These are phyloP conservation scores for Centrocercus urophasianus DNA, from an alignment of 2,113 vertebrate species.

Conservation along the genomic window DNA sequence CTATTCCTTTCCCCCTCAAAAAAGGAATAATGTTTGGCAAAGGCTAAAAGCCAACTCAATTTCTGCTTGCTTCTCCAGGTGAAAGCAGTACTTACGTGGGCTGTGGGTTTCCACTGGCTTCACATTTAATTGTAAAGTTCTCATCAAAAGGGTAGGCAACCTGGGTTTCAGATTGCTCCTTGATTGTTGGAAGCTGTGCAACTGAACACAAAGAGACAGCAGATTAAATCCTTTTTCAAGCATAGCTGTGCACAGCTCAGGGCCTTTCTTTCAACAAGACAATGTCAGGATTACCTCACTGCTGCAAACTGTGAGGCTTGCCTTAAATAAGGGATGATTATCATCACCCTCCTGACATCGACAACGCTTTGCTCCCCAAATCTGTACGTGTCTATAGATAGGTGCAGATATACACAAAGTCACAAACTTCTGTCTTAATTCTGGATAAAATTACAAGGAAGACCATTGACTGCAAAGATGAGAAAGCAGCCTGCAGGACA, in stretches of 20 bases:
- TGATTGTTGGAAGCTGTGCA: slow-evolving; percentile 92
- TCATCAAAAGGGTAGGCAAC: slow-evolving; percentile 95
- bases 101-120: slow-evolving; percentile 92
- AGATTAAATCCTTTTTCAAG: background rate
- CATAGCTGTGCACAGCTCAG: background rate
- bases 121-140: slow-evolving; percentile 89
- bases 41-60: background rate
- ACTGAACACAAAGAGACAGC: slow-evolving; percentile 75
- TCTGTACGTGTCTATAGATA: background rate
- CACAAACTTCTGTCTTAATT: background rate
- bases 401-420: fast-evolving
- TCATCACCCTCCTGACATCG: background rate
- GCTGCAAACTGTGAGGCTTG: background rate
- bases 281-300: background rate
- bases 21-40: background rate
- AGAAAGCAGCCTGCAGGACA: background rate
- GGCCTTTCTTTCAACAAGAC: background rate
- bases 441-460: background rate
- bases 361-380: background rate
- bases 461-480: background rate
- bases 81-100: slow-evolving; percentile 84
- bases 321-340: fast-evolving
- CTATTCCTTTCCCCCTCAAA: background rate
- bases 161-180: slow-evolving; percentile 82
- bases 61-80: background rate